These are phyloP conservation scores for Ormyrus nitidulus DNA, from an alignment of 2,888 invertebrate species.

Conservation along the genomic window DNA sequence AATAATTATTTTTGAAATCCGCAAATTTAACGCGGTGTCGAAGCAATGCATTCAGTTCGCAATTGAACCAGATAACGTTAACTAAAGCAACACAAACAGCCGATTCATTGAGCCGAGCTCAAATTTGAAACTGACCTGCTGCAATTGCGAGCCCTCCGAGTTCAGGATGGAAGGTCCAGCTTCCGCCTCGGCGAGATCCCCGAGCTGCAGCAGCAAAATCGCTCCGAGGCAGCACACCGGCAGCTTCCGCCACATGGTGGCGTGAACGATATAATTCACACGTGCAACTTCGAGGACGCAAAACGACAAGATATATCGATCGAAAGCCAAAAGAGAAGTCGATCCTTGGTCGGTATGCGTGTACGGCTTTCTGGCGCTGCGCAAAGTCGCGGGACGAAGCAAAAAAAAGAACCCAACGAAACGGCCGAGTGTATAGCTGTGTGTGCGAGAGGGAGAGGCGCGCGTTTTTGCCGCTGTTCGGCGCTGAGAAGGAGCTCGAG, in stretches of 20 bases:
- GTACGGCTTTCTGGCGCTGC: too few species aligned
- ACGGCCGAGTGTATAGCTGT: not conserved
- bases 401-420: not conserved
- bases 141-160: slow-evolving; percentile 61
- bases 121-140: slow-evolving; percentile 62
- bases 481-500: slow-evolving; percentile 69
- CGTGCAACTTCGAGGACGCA: too few species aligned
- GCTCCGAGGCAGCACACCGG: slow-evolving; percentile 54
- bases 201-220: slow-evolving; percentile 59
- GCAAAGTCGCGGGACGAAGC: not conserved
- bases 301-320: not conserved
- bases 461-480: slow-evolving; percentile 56
- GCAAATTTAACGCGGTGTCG: too few species aligned
- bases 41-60: too few species aligned
- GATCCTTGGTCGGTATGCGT: not conserved
- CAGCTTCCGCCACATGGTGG: slow-evolving; percentile 63
- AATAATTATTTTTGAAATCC: too few species aligned
- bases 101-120: not conserved
- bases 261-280: not conserved
- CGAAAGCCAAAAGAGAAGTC: not conserved
- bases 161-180: slow-evolving; percentile 65
- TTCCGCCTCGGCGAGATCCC: slow-evolving; percentile 62
- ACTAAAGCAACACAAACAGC: too few species aligned
- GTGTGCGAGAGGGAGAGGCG: not conserved
- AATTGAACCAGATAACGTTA: too few species aligned